phyloP scores from a whole-genome alignment of 1,140 invertebrate genomes.

The Contarinia nasturtii region DNA sequence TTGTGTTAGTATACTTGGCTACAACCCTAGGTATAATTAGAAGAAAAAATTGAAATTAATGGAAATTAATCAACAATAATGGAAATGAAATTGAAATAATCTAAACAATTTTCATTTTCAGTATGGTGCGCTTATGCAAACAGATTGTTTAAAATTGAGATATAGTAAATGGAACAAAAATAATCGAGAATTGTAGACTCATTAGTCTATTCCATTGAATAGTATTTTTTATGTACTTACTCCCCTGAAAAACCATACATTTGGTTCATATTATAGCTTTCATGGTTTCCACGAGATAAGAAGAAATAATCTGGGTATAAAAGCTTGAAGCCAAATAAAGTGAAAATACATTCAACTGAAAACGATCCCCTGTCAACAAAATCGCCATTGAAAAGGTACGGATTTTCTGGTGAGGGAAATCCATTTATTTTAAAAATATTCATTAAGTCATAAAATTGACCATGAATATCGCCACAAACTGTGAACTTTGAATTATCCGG shows the following conservation, averaged over 20 bases:
- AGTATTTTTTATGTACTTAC: too few relatives aligned
- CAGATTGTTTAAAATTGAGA: too few relatives aligned
- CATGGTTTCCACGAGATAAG: constrained; percentile 98
- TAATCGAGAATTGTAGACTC: too few relatives aligned
- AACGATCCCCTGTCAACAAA: constrained; percentile 99
- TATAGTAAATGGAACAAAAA: too few relatives aligned
- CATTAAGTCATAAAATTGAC: constrained; percentile 95
- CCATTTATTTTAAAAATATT: constrained; percentile 98
- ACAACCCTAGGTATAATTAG: too few relatives aligned
- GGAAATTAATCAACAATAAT: too few relatives aligned
- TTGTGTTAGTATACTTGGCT: constrained; percentile 80
- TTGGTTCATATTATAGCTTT: constrained; percentile 96
- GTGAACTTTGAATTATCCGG: constrained; percentile 86
- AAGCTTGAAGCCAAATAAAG: constrained; percentile 91
- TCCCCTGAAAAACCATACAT: constrained; percentile 99
- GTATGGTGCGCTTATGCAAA: too few relatives aligned
- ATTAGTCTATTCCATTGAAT: too few relatives aligned
- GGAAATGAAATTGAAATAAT: too few relatives aligned
- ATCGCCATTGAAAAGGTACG: constrained; percentile 93
- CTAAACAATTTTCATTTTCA: too few relatives aligned
- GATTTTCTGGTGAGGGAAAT: constrained; percentile 82
- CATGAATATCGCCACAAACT: constrained; percentile 99
- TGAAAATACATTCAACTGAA: constrained; percentile 98
- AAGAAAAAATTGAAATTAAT: too few relatives aligned
- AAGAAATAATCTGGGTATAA: constrained; percentile 95